Base-by-base conservation (phyloP, 2,888 invertebrate genomes). In the Endomychus coccineus region DNA sequence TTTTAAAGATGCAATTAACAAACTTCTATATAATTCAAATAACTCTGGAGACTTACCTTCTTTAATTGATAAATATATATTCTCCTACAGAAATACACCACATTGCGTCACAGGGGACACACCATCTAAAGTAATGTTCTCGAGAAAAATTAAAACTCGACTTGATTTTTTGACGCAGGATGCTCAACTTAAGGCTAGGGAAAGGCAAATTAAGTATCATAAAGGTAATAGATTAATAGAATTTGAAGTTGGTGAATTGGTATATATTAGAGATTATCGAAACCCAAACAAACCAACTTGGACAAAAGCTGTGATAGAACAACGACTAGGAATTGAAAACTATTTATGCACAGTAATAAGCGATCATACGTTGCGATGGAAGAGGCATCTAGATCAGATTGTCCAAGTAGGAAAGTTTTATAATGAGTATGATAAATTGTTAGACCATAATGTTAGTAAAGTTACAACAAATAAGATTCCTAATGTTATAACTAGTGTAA, bases 61-160 rank as follows among this genome's bases (percentile, higher is more conserved):
- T 25, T 21, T 31, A 31, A 22, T 21, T 6, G 22, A 13, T 9
- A 31, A 16, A 24, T 34, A 27, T 24, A 16, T 41, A 24, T 41
- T 41, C 11, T 15, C 28, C 10, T 30, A 19, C 25, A 19, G 34
- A 25, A 38, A 41, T 27, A 14, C 37, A 21, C 6, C n/a, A 24
- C 37, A 38, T 16, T 12, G 22, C 10, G 21, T 27, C 14, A 37
- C 38, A 3, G 38, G 38, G 19, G 11, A 16, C 3, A 23, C 21
- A 17, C 36, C 36, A 5, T 3, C 27, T 13, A 14, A 28, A 17
- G 13, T 39, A n/a, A 34, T 39, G 13, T 39, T 39, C 30, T 14
- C 13, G 3, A 19, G 30, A 12, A 10, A 25, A 27, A 16, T 27
- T 4, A 15, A 10, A 13, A 36, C 30, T 16, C 16, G 14, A 10